phyloP scores from a whole-genome alignment of 2,797 vertebrate species.

The Lateolabrax maculatus region DNA sequence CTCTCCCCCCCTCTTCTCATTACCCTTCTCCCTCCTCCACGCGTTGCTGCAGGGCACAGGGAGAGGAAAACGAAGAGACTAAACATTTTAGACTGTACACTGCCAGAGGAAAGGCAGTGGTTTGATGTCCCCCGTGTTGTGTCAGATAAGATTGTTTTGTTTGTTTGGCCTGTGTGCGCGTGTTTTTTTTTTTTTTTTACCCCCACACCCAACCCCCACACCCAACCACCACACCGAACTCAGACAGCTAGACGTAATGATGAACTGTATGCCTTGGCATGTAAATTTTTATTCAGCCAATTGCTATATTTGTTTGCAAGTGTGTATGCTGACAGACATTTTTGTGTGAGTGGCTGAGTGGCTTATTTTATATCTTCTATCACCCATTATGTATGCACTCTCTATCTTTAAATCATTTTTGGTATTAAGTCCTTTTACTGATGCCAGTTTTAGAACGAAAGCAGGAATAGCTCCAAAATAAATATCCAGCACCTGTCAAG shows the following conservation, averaged over 20 bases:
- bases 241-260: background rate
- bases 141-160: slow-evolving; percentile 63
- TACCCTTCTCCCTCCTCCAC: slow-evolving; percentile 38
- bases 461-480: slow-evolving; percentile 21
- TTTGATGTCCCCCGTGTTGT: slow-evolving; percentile 75
- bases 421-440: background rate
- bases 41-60: slow-evolving; percentile 67
- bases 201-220: slow-evolving; percentile 13
- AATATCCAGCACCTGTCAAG: slow-evolving; percentile 23
- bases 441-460: slow-evolving; percentile 19
- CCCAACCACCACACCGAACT: background rate
- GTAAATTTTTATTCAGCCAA: background rate
- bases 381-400: background rate
- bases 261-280: background rate
- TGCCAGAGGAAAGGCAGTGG: slow-evolving; percentile 66
- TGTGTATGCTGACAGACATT: background rate
- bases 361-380: background rate
- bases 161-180: slow-evolving; percentile 49
- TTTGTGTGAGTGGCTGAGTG: background rate
- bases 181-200: no score
- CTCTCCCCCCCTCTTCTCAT: background rate
- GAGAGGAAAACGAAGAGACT: slow-evolving; percentile 68
- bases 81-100: slow-evolving; percentile 70
- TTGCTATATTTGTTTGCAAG: background rate
- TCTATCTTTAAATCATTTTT: background rate